phyloP scores from a whole-genome alignment of 2,113 vertebrate genomes.

The Morone saxatilis region DNA sequence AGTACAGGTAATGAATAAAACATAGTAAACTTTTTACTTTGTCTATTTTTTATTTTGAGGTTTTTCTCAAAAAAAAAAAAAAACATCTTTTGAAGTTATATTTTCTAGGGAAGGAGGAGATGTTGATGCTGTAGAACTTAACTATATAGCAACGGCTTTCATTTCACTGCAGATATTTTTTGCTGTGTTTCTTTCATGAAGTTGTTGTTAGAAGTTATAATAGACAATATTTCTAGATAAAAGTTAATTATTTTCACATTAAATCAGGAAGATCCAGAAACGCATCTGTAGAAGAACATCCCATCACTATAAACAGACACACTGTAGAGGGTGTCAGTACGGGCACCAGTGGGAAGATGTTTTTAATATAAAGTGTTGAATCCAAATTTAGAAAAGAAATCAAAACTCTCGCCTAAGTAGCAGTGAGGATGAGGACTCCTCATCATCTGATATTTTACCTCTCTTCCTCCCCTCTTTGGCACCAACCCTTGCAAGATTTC shows the following conservation, averaged over 20 bases:
- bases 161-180: background rate
- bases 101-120: background rate
- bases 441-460: background rate
- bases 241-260: background rate
- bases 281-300: background rate
- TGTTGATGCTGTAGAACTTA: no score
- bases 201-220: background rate
- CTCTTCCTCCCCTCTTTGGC: background rate
- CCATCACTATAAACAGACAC: background rate
- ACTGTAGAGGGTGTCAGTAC: background rate
- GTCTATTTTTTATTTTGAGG: background rate
- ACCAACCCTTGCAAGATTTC: background rate
- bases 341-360: background rate
- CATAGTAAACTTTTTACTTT: background rate
- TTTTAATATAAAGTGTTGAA: background rate
- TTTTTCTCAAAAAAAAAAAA: background rate
- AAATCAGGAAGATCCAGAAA: background rate
- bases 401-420: background rate
- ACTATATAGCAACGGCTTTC: no score
- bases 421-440: background rate
- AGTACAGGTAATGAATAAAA: background rate
- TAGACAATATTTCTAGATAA: no score
- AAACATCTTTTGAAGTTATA: background rate
- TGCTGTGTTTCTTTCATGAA: background rate
- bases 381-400: background rate